These are phyloP conservation scores for Cyclopterus lumpus DNA, from an alignment of 2,797 vertebrate species.

Conservation along the genomic window DNA sequence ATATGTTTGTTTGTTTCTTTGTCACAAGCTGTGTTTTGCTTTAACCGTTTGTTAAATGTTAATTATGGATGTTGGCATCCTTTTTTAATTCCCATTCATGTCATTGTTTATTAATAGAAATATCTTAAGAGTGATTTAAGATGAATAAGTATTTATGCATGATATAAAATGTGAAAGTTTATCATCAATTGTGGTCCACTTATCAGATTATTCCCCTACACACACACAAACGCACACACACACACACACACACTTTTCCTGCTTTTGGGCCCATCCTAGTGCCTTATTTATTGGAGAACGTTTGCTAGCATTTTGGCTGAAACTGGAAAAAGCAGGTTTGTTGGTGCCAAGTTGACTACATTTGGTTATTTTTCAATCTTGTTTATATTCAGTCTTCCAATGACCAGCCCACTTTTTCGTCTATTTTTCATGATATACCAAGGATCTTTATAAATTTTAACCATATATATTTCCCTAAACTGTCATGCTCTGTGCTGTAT, in stretches of 20 bases:
- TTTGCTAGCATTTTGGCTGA: constrained; percentile 53
- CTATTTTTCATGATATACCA: constrained; percentile 54
- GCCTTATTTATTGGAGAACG: constrained; percentile 81
- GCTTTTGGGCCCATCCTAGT: constrained; percentile 48
- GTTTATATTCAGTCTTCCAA: constrained; percentile 16
- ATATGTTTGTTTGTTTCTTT: constrained; percentile 23
- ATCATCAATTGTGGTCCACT: constrained; percentile 53
- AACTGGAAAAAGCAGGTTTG: constrained; percentile 71
- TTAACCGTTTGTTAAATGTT: constrained; percentile 39
- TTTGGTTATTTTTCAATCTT: constrained; percentile 38
- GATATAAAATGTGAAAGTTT: constrained; percentile 75
- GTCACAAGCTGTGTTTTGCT: constrained; percentile 50
- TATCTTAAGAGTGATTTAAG: constrained; percentile 77
- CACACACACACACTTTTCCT: constrained; percentile 13
- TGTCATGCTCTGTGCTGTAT: constrained; percentile 86
- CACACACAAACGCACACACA: constrained; percentile 10
- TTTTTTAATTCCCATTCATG: constrained; percentile 64
- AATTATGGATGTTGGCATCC: constrained; percentile 38
- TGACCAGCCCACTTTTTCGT: constrained; percentile 26
- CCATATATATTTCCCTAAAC: constrained; percentile 66
- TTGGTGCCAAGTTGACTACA: constrained; percentile 47
- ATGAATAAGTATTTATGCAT: constrained; percentile 80
- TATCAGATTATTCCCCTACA: constrained; percentile 40
- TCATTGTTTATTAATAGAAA: constrained; percentile 70
- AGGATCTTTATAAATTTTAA: constrained; percentile 65